These are phyloP conservation scores for Peromyscus maniculatus DNA, from an alignment of 2,113 vertebrate genomes.

Conservation along the genomic window DNA sequence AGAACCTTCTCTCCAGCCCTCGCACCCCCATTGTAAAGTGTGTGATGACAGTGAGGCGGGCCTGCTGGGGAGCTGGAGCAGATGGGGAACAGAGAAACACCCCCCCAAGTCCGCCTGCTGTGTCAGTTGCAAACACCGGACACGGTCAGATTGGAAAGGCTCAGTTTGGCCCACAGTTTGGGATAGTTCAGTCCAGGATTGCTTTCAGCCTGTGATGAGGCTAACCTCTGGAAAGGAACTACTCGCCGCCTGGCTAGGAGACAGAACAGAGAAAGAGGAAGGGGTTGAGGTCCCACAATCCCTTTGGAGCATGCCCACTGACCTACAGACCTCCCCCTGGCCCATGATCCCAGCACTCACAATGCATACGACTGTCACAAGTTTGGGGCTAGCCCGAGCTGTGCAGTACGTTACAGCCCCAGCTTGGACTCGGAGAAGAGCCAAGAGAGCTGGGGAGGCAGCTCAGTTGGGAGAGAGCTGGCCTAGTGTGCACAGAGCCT, in stretches of 20 bases:
- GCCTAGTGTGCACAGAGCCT: background rate
- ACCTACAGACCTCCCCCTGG: background rate
- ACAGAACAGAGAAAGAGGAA: background rate
- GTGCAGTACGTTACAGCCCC: background rate
- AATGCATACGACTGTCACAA: background rate
- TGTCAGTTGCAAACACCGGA: too few species aligned
- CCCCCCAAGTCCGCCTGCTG: background rate
- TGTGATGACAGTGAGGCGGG: rapidly evolving
- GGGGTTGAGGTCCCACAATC: background rate
- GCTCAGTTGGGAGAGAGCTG: background rate
- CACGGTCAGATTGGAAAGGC: background rate
- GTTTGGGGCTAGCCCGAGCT: background rate
- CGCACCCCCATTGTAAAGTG: background rate
- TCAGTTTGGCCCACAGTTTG: background rate
- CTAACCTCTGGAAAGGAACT: rapidly evolving
- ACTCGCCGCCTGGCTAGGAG: background rate
- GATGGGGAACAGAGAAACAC: background rate
- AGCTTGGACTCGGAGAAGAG: background rate
- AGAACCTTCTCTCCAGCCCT: background rate
- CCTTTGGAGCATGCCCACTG: background rate
- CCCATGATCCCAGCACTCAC: background rate
- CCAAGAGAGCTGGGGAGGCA: background rate
- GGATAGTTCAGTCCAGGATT: background rate
- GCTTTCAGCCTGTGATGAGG: background rate
- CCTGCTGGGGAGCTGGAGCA: background rate